A percentile compares a stretch with the other conserved stretches of the same genome.
Evolutionary conservation across 2,113 vertebrate species (phyloP).

Genomic region (Solea senegalensis): DNA sequence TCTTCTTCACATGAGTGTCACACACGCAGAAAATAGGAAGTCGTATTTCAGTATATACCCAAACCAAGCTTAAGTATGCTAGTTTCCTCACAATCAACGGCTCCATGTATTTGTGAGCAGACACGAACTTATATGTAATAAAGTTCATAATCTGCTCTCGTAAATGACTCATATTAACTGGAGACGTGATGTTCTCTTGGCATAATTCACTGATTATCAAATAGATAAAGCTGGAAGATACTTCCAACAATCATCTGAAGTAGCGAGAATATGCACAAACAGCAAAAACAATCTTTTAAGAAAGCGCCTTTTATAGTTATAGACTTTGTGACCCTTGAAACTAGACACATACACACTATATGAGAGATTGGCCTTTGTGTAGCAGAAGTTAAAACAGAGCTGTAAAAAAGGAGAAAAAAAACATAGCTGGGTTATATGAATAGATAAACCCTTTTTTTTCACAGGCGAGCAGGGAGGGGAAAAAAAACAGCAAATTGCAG

Average conservation of each 20-base stretch:
- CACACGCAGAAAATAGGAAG: constrained; percentile 22
- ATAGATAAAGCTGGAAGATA: constrained; percentile 59
- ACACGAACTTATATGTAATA: constrained; percentile 24
- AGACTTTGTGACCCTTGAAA: constrained; percentile 69
- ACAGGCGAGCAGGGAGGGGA: constrained; percentile 32
- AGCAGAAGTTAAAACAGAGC: constrained; percentile 61
- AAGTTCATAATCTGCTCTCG: constrained; percentile 21
- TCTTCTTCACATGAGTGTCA: constrained; percentile 47
- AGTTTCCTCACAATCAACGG: constrained; percentile 15
- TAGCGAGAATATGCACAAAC: constrained; percentile 44
- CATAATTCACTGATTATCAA: constrained; percentile 67
- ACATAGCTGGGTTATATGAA: constrained; percentile 53
- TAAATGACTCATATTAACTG: constrained; percentile 59
- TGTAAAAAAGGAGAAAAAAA: constrained; percentile 44
- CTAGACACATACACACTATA: constrained; percentile 9
- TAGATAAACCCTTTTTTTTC: constrained; percentile 63
- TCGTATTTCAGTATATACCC: not conserved
- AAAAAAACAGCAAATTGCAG: constrained; percentile 44
- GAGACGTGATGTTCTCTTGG: constrained; percentile 48
- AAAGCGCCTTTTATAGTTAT: constrained; percentile 59
- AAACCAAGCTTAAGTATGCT: constrained; percentile 4
- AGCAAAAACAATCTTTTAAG: constrained; percentile 59
- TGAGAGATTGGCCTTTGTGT: constrained; percentile 45
- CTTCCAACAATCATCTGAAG: constrained; percentile 49
- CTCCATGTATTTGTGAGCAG: constrained; percentile 13